Conservation (phyloP, 53 echinoderm and acorn worm genomes). For the Holothuria leucospilota region DNA sequence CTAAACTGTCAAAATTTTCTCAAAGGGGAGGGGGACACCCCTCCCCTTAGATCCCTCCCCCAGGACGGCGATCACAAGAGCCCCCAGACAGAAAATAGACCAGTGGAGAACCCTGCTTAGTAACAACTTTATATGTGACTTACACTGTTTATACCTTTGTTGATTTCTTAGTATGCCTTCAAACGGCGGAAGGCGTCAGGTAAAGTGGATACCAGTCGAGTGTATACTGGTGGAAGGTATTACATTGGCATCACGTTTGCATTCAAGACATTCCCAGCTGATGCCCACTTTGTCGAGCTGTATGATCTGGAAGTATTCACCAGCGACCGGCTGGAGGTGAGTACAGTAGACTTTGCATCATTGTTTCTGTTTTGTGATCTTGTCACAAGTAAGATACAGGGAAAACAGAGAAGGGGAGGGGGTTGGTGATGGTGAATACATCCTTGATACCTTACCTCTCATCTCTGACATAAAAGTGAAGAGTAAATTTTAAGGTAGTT, state of each 20-base stretch:
- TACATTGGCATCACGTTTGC: conserved; percentile 59
- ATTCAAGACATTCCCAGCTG: conserved; percentile 71
- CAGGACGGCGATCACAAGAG: no score
- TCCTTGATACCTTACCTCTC: no score
- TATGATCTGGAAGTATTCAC: conserved; percentile 61
- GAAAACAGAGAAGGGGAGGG: background rate
- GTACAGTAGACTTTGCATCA: background rate
- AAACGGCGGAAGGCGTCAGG: conserved; percentile 57
- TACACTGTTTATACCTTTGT: no score
- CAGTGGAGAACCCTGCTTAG: no score
- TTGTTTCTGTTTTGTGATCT: background rate
- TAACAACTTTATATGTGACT: no score
- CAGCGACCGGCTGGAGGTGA: conserved; percentile 64
- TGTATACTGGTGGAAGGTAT: conserved; percentile 59
- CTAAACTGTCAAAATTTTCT: no score
- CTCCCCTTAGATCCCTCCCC: no score
- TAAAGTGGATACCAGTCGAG: conserved; percentile 56
- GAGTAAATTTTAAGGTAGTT: no score
- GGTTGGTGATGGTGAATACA: no score
- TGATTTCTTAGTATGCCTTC: conserved; percentile 59
- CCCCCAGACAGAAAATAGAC: no score
- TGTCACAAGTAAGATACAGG: background rate
- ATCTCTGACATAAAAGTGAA: no score
- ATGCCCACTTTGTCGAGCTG: conserved; percentile 59
- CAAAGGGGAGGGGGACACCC: no score